Percentiles rank a stretch among this genome's conserved stretches.
phyloP scores from a whole-genome alignment of 2,888 invertebrate species.

The Ephialtes manifestator region DNA sequence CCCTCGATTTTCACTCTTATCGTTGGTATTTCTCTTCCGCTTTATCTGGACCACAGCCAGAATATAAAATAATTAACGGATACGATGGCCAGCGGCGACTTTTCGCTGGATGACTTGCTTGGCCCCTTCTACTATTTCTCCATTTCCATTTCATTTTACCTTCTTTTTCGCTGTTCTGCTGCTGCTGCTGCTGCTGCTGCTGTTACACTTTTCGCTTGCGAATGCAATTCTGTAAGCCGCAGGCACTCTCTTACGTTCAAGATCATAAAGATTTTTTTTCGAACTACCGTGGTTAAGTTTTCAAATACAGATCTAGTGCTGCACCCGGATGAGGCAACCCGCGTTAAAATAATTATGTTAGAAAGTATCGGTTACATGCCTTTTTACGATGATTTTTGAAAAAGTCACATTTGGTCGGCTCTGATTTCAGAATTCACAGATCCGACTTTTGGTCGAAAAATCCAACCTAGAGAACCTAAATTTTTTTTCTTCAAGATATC shows the following conservation, averaged over 20 bases:
- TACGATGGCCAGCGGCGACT: conserved; percentile 52
- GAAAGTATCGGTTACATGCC: too few relatives aligned
- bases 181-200: background rate
- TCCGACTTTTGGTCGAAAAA: too few relatives aligned
- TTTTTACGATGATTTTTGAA: too few relatives aligned
- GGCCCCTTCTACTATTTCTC: background rate
- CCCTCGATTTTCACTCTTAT: conserved; percentile 11
- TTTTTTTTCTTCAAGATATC: too few relatives aligned
- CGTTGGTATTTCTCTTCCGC: conserved; percentile 28
- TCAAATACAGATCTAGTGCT: background rate
- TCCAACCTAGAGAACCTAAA: too few relatives aligned
- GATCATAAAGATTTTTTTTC: conserved; percentile 3
- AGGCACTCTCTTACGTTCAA: conserved; percentile 28
- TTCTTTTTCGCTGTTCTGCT: conserved; percentile 18
- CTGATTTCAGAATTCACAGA: too few relatives aligned
- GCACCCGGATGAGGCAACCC: conserved; percentile 5
- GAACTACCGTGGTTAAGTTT: background rate
- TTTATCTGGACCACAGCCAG: conserved; percentile 42
- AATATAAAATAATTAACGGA: conserved; percentile 54
- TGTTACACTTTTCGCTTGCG: conserved; percentile 40
- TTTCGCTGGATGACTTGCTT: conserved; percentile 26
- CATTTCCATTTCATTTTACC: conserved; percentile 31
- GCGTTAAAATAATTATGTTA: too few relatives aligned
- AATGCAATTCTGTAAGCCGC: conserved; percentile 35
- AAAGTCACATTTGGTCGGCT: too few relatives aligned